phyloP scores from a whole-genome alignment of 30 jellyfish, hydroid and myxozoan genomes.

The Calvadosia cruxmelitensis region DNA sequence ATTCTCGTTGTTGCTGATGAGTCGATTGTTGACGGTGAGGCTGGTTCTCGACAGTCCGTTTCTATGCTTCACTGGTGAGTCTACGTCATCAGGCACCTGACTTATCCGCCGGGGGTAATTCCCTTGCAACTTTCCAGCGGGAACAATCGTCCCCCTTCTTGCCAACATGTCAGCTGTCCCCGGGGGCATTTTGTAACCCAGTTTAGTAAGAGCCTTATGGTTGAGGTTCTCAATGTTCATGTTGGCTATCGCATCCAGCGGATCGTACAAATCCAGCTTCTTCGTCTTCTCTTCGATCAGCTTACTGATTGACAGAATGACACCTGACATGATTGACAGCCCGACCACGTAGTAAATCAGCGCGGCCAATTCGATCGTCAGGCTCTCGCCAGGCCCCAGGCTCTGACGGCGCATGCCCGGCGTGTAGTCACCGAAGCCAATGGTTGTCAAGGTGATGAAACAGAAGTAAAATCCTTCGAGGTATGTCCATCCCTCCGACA shows the following conservation, averaged over 20 bases:
- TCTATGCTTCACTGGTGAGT: neutral
- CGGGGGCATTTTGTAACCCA: conserved; percentile 49
- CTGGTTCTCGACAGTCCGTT: no score
- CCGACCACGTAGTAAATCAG: conserved; percentile 73
- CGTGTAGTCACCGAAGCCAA: conserved; percentile 73
- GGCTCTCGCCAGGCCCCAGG: conserved; percentile 23
- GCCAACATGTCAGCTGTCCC: conserved; percentile 30
- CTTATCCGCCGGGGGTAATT: neutral
- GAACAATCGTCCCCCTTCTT: conserved; percentile 80
- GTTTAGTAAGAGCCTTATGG: conserved; percentile 67
- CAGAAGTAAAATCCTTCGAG: conserved; percentile 67
- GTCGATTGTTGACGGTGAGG: no score
- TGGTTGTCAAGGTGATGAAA: conserved; percentile 63
- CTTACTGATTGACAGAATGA: conserved; percentile 46
- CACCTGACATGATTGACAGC: conserved; percentile 81
- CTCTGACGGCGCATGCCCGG: conserved; percentile 38
- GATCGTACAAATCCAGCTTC: conserved; percentile 66
- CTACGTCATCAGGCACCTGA: conserved; percentile 1
- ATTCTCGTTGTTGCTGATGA: no score
- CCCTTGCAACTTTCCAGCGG: conserved; percentile 19
- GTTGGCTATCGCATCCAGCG: conserved; percentile 74
- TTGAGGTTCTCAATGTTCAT: conserved; percentile 62
- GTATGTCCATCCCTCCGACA: conserved; percentile 44
- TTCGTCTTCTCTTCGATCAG: conserved; percentile 78
- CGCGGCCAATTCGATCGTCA: conserved; percentile 50